These are phyloP conservation scores for Leptarthrus brevirostris DNA, from an alignment of 2,888 invertebrate species.

Conservation along the genomic window DNA sequence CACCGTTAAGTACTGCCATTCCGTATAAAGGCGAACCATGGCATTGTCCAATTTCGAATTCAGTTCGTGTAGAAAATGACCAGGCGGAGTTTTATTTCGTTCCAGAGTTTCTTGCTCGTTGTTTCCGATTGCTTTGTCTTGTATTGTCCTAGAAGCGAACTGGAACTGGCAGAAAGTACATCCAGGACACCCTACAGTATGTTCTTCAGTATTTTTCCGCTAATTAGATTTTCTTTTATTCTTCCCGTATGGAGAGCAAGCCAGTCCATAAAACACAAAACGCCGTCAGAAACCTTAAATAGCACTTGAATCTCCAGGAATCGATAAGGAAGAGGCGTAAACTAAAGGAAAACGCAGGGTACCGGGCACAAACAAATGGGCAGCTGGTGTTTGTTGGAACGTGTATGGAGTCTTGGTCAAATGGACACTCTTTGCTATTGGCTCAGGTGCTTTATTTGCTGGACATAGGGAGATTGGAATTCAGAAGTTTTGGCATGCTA, in stretches of 20 bases:
- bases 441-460: constrained; percentile 15
- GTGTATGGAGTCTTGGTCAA: constrained; percentile 8
- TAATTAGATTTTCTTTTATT: constrained; percentile 49
- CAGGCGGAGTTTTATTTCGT: constrained; percentile 53
- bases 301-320: not conserved
- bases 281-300: constrained; percentile 44
- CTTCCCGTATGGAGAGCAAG: constrained; percentile 40
- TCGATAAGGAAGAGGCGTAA: not conserved
- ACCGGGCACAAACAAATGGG: constrained; percentile 28
- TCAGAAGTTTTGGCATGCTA: not conserved
- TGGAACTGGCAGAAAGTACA: not conserved
- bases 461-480: not conserved
- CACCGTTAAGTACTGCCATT: constrained; percentile 52
- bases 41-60: constrained; percentile 52
- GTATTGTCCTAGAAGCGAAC: constrained; percentile 26
- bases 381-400: not conserved
- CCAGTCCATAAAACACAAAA: constrained; percentile 41
- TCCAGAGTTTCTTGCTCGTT: constrained; percentile 37
- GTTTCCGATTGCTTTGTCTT: constrained; percentile 41
- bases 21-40: not conserved
- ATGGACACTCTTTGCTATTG: constrained; percentile 40
- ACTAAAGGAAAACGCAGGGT: not conserved
- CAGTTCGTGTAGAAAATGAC: constrained; percentile 55
- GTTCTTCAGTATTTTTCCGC: constrained; percentile 47
- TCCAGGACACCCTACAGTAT: constrained; percentile 25